Percentiles rank a stretch among this genome's conserved stretches.
These are phyloP conservation scores for Drosophila ohnishii DNA, from an alignment of 1,140 invertebrate species.

Conservation along the genomic window DNA sequence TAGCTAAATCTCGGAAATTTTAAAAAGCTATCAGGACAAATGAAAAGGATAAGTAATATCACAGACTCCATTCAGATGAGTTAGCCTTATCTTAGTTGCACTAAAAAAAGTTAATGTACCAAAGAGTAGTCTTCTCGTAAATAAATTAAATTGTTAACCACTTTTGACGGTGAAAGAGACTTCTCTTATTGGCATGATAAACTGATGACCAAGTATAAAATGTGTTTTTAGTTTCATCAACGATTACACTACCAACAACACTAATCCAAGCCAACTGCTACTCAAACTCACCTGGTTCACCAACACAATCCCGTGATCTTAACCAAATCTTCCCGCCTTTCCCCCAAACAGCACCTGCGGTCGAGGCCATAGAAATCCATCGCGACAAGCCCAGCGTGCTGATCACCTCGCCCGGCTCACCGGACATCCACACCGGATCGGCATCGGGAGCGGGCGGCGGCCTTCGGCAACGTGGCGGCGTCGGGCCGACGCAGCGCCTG, in stretches of 20 bases:
- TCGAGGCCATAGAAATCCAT: constrained; percentile 81
- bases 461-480: constrained; percentile 69
- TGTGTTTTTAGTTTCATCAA: constrained; percentile 12
- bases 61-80: background rate
- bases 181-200: background rate
- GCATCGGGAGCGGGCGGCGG: constrained; percentile 64
- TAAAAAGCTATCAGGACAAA: background rate
- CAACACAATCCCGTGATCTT: background rate
- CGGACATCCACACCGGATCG: constrained; percentile 86
- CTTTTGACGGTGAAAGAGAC: background rate
- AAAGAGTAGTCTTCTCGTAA: background rate
- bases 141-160: background rate
- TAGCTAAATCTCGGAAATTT: background rate
- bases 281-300: background rate
- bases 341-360: constrained; percentile 42
- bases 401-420: constrained; percentile 94
- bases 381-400: constrained; percentile 92
- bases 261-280: background rate
- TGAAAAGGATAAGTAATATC: background rate
- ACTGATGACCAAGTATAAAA: background rate
- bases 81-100: background rate
- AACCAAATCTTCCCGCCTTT: background rate
- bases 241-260: constrained; percentile 18
- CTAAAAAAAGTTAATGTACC: background rate
- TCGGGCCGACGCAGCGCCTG: constrained; percentile 53